Evolutionary conservation across 2,797 vertebrate genomes (phyloP), one percentile per base, ranked within the genome.

Genomic region (Myotis pilosus): DNA sequence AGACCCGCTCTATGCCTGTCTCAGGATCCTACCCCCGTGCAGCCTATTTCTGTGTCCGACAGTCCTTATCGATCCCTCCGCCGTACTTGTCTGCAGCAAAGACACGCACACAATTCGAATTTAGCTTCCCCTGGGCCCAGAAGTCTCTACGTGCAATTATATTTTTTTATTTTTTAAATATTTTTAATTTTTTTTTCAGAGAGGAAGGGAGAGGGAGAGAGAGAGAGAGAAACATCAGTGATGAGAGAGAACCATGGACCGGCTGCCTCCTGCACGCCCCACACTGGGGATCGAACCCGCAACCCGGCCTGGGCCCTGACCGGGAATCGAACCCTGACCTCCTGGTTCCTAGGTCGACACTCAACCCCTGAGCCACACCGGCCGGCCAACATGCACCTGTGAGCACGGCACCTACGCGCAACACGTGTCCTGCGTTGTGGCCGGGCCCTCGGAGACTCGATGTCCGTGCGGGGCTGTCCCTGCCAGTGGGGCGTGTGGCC

Each of bases 401-500:
- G 89, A 72, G 84, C 68, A 71, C 0, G 60, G 15, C 92, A 57
- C 76, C 95, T 87, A 83, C 30, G 80, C 92, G 89, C 1, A 30
- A 89, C 74, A 49, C 33, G 84, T 87, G 83, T 44, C 9, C n/a
- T 44, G 12, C 49, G 55, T 80, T 49, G 47, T 64, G 5, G 80
- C 92, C 1, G 51, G 95, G 91, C 80, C 89, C 79, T 47, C 5
- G 0, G 72, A 23, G 76, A n/a, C 57, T 62, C 90, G 96, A 91
- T 87, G 82, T 79, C 92, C 86, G 93, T 91, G 78, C 96, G 8
- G 96, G 92, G 94, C 96, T 22, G 87, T 93, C 75, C 84, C 83
- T 92, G 94, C 89, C 95, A 86, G 7, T 38, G 72, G 0, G 93
- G 87, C 93, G 94, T 95, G 92, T 76, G 75, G 68, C 93, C 96